Conservation (phyloP, 2,797 vertebrate species). For the Eulemur rubriventer region DNA sequence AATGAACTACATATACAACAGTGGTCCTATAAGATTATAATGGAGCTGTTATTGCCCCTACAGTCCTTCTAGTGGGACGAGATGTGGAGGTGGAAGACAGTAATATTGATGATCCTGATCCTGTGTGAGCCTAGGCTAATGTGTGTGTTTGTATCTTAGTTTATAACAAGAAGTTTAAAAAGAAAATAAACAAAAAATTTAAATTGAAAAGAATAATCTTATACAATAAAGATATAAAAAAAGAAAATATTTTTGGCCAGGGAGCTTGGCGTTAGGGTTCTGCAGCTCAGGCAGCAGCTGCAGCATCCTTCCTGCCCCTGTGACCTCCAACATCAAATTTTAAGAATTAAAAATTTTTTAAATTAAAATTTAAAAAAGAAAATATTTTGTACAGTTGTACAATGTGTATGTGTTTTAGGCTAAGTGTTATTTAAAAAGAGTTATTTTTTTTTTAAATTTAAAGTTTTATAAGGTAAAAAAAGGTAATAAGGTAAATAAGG, state of each 20-base stretch:
- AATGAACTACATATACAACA: not conserved
- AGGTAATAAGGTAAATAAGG: too few species aligned
- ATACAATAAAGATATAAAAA: not conserved
- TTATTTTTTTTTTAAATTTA: not conserved
- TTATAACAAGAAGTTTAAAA: not conserved
- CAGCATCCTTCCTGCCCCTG: too few species aligned
- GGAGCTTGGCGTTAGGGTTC: too few species aligned
- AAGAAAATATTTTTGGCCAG: too few species aligned
- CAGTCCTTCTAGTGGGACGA: not conserved
- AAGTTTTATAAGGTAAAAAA: not conserved
- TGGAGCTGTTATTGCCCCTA: not conserved
- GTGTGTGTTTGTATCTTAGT: not conserved
- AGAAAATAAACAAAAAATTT: not conserved
- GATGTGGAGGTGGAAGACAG: not conserved
- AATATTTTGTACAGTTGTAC: not conserved
- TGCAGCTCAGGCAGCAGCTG: too few species aligned
- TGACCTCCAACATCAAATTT: too few species aligned
- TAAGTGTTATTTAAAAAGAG: not conserved
- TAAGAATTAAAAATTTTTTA: too few species aligned
- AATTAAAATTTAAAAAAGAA: not conserved
- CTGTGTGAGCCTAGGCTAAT: not conserved
- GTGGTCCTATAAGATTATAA: not conserved
- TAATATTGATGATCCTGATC: not conserved
- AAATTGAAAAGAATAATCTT: not conserved
- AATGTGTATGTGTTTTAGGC: not conserved